Evolutionary conservation across 2,888 invertebrate genomes (phyloP).

Genomic region (Amphipyra tragopoginis): DNA sequence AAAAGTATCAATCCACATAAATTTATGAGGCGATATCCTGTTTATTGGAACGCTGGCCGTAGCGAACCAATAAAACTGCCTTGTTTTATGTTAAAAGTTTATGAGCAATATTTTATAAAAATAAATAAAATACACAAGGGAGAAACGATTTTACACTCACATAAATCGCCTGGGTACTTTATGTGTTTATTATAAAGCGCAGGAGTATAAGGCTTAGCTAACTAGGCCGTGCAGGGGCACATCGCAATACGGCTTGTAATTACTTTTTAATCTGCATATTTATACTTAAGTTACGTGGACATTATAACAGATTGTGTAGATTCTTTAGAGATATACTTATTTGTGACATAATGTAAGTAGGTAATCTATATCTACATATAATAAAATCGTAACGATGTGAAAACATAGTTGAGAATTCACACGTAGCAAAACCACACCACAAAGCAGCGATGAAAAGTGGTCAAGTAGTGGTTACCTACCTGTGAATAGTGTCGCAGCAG

Average conservation of each 20-base stretch:
- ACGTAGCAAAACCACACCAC: too few species aligned
- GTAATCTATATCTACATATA: too few species aligned
- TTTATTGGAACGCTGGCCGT: conserved; percentile 77
- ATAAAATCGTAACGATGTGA: too few species aligned
- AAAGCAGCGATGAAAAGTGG: too few species aligned
- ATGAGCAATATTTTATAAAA: conserved; percentile 83
- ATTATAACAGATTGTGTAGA: too few species aligned
- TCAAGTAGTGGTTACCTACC: too few species aligned
- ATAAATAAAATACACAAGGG: conserved; percentile 75
- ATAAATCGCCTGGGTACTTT: conserved; percentile 65
- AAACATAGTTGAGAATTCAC: too few species aligned
- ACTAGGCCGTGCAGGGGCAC: conserved; percentile 14
- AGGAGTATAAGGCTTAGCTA: conserved; percentile 25
- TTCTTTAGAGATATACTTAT: too few species aligned
- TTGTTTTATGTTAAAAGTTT: conserved; percentile 83
- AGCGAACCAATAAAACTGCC: conserved; percentile 79
- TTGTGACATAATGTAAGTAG: too few species aligned
- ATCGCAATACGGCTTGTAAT: background rate
- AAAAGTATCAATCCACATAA: conserved; percentile 79
- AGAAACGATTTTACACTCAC: conserved; percentile 70
- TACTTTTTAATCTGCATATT: background rate
- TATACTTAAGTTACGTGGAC: too few species aligned
- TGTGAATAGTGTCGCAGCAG: too few species aligned
- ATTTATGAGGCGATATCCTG: conserved; percentile 79
- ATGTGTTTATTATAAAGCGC: conserved; percentile 54